Evolutionary conservation across 2,113 vertebrate species (phyloP).

Genomic region (Andinoacara biseriatus): DNA sequence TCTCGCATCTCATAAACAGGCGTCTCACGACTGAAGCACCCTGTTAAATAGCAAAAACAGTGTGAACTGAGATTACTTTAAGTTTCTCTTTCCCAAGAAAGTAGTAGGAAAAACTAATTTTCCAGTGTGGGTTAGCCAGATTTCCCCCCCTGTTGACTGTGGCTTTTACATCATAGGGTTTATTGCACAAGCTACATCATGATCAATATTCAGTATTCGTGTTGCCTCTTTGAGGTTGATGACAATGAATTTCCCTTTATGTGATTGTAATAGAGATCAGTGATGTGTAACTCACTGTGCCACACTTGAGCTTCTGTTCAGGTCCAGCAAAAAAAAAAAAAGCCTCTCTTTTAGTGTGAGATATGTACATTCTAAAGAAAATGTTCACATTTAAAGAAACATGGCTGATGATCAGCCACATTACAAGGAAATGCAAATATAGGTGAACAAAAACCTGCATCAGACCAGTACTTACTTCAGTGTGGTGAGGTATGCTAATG

Average conservation of each 20-base stretch:
- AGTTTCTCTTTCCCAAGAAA: slow-evolving; percentile 73
- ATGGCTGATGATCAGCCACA: not conserved
- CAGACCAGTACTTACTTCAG: not conserved
- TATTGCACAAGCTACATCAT: slow-evolving; percentile 1
- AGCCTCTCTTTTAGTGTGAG: not conserved
- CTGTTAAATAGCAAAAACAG: not conserved
- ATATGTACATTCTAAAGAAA: too few relatives aligned
- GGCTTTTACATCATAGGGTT: slow-evolving; percentile 19
- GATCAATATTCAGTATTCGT: not conserved
- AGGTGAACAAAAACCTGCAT: not conserved
- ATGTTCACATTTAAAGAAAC: not conserved
- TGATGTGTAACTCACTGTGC: not conserved
- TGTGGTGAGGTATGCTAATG: not conserved
- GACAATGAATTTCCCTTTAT: not conserved
- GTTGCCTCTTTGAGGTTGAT: not conserved
- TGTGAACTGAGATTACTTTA: not conserved
- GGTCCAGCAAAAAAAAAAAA: not conserved
- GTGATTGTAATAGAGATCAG: not conserved
- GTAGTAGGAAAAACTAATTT: slow-evolving; percentile 7
- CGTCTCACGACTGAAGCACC: not conserved
- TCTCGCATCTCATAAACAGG: not conserved
- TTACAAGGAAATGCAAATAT: not conserved
- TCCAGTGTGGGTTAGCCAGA: slow-evolving; percentile 40
- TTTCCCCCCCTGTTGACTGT: slow-evolving; percentile 35
- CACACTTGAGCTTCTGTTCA: not conserved